Base-by-base conservation (phyloP, 2,888 invertebrate species). In the Polyommatus icarus region DNA sequence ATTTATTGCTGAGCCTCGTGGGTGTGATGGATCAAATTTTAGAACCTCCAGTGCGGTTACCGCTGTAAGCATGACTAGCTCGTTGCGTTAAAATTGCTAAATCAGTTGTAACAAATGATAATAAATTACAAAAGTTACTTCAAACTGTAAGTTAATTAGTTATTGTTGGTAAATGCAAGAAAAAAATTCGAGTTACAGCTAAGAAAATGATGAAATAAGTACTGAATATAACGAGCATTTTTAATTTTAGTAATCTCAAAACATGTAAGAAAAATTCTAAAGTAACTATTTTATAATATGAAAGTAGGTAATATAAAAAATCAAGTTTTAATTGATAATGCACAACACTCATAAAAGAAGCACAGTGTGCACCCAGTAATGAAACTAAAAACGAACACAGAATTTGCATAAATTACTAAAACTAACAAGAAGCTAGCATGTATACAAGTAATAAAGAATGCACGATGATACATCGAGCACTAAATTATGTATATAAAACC, bases 11-110 rank as follows among this genome's bases (percentile, higher is more conserved):
- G 86, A 86, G 87, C 87, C 86, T 84, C 83, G 83, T 82, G 81
- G 83, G 83, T 86, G 88, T 92, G 90, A 92, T 92, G 89, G 90
- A 92, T 92, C 86, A 87, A 85, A 84, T 83, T 87, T 87, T 84
- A 87, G 87, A 87, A 80, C 78, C 87, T 85, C 86, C 81, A 80
- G 81, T 80, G 72, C 71, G 36, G 72, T 73, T 32, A 32, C 50
- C n/a, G 67, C 18, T 18, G 18, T 18, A 71, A 18, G 77, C 71
- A n/a, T 67, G 59, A 76, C 61, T 59, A 24, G 61, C 61, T 67
- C 67, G 67, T 67, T 32, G 29, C 29, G 61, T 24, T 67, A 24
- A 67, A 67, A 67, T 67, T 67, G 67, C 67, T 67, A 18, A 67
- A 67, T 67, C 67, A 67, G 67, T 67, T 67, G 67, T 67, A 67